Evolutionary conservation across 2,113 vertebrate species (phyloP).

Genomic region (Orycteropus afer): DNA sequence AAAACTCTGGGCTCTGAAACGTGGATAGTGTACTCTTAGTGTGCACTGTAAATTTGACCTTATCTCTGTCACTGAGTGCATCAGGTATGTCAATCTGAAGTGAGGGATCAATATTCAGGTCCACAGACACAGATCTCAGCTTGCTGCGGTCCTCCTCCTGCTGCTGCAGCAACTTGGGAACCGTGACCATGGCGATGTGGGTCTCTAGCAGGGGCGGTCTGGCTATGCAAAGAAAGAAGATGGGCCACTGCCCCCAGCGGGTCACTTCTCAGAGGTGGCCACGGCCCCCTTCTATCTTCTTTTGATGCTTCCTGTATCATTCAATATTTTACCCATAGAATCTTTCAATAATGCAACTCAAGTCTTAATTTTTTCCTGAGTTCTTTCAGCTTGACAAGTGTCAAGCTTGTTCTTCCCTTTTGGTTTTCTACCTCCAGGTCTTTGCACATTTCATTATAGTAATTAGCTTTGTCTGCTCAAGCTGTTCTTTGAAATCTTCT

Average conservation of each 20-base stretch:
- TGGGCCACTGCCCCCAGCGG: conserved; percentile 60
- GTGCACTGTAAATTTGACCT: conserved; percentile 98
- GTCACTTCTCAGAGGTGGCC: conserved; percentile 60
- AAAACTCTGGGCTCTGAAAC: conserved; percentile 96
- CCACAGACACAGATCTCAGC: conserved; percentile 96
- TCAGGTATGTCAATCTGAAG: conserved; percentile 98
- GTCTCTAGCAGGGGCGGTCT: conserved; percentile 55
- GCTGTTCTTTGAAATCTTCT: no score
- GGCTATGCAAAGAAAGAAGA: conserved; percentile 78
- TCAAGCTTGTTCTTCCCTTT: no score
- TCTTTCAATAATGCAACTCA: no score
- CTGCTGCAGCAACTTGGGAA: conserved; percentile 77
- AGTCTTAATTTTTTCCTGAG: no score
- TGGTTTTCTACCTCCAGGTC: no score
- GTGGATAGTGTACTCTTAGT: conserved; percentile 95
- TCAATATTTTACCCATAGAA: no score
- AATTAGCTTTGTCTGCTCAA: no score
- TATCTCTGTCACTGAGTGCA: conserved; percentile 97
- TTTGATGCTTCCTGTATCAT: no score
- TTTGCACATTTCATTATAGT: no score
- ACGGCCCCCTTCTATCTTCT: no score
- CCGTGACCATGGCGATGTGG: conserved; percentile 77
- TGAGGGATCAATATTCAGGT: conserved; percentile 93
- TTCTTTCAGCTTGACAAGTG: no score
- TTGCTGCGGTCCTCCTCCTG: conserved; percentile 77